phyloP scores from a whole-genome alignment of 2,888 invertebrate genomes.

The Stramonita haemastoma region DNA sequence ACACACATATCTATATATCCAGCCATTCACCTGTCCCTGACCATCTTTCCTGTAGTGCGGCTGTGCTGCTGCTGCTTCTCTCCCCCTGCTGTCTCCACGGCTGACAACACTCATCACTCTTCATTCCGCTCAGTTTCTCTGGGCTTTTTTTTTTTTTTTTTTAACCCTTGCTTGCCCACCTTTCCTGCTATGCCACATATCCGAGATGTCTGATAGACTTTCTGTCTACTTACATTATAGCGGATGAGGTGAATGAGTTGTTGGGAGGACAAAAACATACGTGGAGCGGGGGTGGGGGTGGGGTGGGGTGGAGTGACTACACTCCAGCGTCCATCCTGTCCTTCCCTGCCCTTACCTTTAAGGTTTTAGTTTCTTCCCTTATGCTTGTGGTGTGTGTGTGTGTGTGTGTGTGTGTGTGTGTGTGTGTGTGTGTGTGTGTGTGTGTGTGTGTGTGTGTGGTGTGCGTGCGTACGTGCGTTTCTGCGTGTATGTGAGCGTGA shows the following conservation, averaged over 20 bases:
- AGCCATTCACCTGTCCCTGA: background rate
- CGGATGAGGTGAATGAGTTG: background rate
- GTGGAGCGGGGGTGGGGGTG: background rate
- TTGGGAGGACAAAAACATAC: background rate
- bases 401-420: conserved; percentile 16
- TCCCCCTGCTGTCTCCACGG: background rate
- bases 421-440: conserved; percentile 23
- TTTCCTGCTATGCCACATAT: too few species aligned
- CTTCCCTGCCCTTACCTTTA: too few species aligned
- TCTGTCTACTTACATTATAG: background rate
- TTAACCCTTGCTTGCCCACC: too few species aligned
- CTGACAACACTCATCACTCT: conserved; percentile 16
- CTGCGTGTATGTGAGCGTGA: too few species aligned
- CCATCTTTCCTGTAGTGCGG: conserved; percentile 6
- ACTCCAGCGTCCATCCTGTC: background rate
- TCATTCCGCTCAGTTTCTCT: background rate
- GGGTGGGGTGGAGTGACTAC: too few species aligned
- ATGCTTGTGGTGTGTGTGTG: background rate
- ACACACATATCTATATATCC: background rate
- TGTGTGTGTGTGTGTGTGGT: background rate
- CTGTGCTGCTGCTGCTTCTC: too few species aligned
- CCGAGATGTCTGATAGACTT: background rate
- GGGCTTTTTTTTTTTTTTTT: background rate
- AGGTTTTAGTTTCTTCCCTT: too few species aligned
- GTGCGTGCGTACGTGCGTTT: too few species aligned